Evolutionary conservation across 2,113 vertebrate genomes (phyloP), one percentile per base, ranked within the genome.

Genomic region (Gobiocypris rarus): DNA sequence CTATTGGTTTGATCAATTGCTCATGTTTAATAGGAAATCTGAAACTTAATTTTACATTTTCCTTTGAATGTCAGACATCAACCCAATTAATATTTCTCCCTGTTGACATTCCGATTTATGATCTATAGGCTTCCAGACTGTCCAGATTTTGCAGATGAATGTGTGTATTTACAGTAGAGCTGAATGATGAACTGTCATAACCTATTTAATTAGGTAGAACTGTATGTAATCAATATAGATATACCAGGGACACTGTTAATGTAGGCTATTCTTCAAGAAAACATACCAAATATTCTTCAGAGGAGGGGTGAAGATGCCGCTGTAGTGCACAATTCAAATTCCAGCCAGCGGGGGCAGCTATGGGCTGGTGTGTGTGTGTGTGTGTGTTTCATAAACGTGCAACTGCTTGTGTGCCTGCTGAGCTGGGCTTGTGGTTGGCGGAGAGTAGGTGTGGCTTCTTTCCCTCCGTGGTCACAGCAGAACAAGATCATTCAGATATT

Each of bases 401-500:
- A 34, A 77, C 76, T 80, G 59, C 76, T 79, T 80, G 59, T 81
- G 63, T 69, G 79, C 45, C 50, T 88, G 84, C 75, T 83, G 85
- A 73, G 75, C 61, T 67, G 70, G 71, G 81, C 85, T 85, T 89
- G 76, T 89, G 88, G 67, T 85, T 83, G 80, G 83, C 54, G 26
- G 80, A 81, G 84, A 56, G 84, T 54, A 83, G 84, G 88, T 82
- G 88, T 87, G 86, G 88, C 73, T 89, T 83, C 59, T n/a, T 83
- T 84, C 81, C 71, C 67, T 86, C 71, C 75, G 15, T 82, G 78
- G 81, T 59, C 70, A 83, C 85, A 87, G 63, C 41, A 69, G 83
- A 87, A 81, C 83, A 71, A 84, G 85, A 87, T 87, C 84, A 89
- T 86, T 89, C 84, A 86, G 86, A 84, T 87, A 87, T 85, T 82